A percentile compares a stretch with the other conserved stretches of the same genome.
These are phyloP conservation scores for Psophia crepitans DNA, from an alignment of 2,113 vertebrate species.

Conservation along the genomic window DNA sequence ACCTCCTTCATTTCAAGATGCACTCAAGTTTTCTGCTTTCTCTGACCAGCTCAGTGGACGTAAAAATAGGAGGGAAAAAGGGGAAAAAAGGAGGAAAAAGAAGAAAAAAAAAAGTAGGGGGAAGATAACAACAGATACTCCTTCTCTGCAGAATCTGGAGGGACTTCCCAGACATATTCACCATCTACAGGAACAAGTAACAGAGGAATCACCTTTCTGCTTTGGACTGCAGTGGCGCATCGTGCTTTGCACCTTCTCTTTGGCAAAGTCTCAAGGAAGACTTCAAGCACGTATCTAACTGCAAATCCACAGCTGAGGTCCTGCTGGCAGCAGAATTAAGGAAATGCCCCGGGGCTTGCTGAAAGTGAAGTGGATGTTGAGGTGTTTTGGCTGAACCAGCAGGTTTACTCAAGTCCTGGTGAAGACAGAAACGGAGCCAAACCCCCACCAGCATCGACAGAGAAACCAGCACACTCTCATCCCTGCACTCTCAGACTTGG, in stretches of 20 bases:
- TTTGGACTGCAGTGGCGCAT: neutral
- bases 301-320: neutral
- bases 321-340: conserved; percentile 23
- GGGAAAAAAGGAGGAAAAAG: rapidly evolving
- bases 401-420: neutral
- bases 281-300: neutral
- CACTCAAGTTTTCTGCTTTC: neutral
- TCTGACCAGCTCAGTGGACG: neutral
- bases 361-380: neutral
- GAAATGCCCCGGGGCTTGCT: conserved; percentile 22
- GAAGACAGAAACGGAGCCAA: conserved; percentile 11
- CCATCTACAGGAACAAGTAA: neutral
- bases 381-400: conserved; percentile 13
- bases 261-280: neutral
- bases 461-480: neutral
- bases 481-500: neutral
- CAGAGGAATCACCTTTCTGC: neutral
- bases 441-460: neutral
- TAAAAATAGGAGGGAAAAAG: neutral
- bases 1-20: neutral
- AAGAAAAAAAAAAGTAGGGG: neutral
- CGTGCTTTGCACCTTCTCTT: neutral
- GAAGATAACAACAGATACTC: neutral
- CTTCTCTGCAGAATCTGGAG: neutral
- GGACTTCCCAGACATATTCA: neutral